phyloP scores from a whole-genome alignment of 2,797 vertebrate species.

The Corythornis leucogaster region DNA sequence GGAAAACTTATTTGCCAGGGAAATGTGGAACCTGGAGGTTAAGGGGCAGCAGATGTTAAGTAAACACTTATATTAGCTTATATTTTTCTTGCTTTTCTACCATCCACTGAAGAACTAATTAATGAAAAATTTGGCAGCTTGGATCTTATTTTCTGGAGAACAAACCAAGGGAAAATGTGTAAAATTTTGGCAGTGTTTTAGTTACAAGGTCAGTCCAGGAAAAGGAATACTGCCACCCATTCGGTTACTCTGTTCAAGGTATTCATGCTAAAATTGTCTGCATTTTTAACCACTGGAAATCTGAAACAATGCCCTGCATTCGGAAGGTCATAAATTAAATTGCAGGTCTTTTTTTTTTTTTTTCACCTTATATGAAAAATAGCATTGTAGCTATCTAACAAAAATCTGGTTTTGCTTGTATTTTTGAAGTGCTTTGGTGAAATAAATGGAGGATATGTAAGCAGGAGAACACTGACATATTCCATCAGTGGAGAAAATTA shows the following conservation, averaged over 20 bases:
- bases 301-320: not conserved
- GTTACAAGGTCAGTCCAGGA: constrained; percentile 1
- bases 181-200: constrained; percentile 31
- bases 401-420: not conserved
- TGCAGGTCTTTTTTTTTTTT: accelerated
- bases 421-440: not conserved
- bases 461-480: not conserved
- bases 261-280: not conserved
- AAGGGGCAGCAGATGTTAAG: constrained; percentile 29
- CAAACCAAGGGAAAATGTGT: constrained; percentile 19
- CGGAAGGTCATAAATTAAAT: not conserved
- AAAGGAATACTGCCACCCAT: not conserved
- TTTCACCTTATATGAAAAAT: not conserved
- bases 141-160: constrained; percentile 26
- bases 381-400: not conserved
- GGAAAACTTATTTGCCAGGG: not conserved
- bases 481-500: not conserved
- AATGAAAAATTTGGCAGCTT: constrained; percentile 39
- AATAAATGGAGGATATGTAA: not conserved
- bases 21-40: not conserved
- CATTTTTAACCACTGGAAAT: not conserved
- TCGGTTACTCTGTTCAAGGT: not conserved
- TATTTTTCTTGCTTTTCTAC: constrained; percentile 4
- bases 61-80: constrained; percentile 1
- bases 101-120: constrained; percentile 37